Evolutionary conservation across 2,113 vertebrate species (phyloP).

Genomic region (Ciconia boyciana): DNA sequence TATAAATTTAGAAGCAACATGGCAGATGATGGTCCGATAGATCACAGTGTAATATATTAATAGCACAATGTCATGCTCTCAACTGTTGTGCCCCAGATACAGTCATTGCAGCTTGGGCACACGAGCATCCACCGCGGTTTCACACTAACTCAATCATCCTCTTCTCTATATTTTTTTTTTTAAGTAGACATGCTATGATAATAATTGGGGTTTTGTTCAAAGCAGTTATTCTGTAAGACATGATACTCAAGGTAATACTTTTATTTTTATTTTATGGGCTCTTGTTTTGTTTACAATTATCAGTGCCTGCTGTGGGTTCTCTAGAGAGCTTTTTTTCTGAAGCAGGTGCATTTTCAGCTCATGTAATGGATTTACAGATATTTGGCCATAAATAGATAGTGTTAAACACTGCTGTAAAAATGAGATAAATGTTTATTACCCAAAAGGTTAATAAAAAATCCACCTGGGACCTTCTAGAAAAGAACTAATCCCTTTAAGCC

Average conservation of each 20-base stretch:
- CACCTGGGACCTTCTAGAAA: conserved; percentile 35
- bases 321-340: conserved; percentile 7
- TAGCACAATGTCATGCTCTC: background rate
- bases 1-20: background rate
- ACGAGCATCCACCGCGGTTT: background rate
- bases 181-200: background rate
- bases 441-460: conserved; percentile 62
- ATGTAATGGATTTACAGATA: conserved; percentile 64
- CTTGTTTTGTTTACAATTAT: conserved; percentile 62
- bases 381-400: conserved; percentile 58
- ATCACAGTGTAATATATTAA: background rate
- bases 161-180: background rate
- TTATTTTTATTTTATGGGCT: conserved; percentile 43
- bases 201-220: conserved; percentile 18
- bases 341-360: conserved; percentile 57
- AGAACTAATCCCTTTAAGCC: conserved; percentile 49
- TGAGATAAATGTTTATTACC: conserved; percentile 66
- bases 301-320: background rate
- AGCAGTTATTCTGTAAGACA: conserved; percentile 34
- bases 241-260: conserved; percentile 47
- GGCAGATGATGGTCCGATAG: background rate
- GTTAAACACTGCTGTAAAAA: conserved; percentile 61
- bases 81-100: background rate
- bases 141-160: background rate
- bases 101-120: background rate